Conservation (phyloP, 2,888 invertebrate genomes). For the Leptarthrus brevirostris region DNA sequence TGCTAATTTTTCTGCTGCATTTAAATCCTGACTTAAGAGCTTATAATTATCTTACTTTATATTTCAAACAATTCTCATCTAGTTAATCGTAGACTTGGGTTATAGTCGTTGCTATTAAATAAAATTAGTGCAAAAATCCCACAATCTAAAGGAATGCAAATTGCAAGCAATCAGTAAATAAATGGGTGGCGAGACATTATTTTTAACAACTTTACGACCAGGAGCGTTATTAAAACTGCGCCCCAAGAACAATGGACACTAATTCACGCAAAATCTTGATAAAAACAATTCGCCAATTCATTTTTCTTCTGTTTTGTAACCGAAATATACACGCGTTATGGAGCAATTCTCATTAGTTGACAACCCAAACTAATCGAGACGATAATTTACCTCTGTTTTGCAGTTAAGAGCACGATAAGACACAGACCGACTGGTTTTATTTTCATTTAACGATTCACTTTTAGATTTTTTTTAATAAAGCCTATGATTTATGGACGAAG, state of each 20-base stretch:
- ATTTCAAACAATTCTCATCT: no score
- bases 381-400: slow-evolving; percentile 27
- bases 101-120: no score
- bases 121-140: no score
- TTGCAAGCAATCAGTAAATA: no score
- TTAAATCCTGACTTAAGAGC: no score
- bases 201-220: no score
- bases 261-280: slow-evolving; percentile 1
- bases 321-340: background rate
- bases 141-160: no score
- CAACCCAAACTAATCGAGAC: slow-evolving; percentile 27
- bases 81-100: no score
- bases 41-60: no score
- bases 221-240: no score
- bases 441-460: slow-evolving; percentile 1
- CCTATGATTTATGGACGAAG: slow-evolving; percentile 23
- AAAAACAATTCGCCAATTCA: background rate
- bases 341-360: slow-evolving; percentile 32
- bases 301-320: background rate
- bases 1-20: no score
- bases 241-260: background rate
- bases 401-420: background rate
- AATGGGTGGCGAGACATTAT: no score
- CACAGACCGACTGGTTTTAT: slow-evolving; percentile 15
- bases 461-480: background rate